Base-by-base conservation (phyloP, 1,140 invertebrate genomes). In the Brachionus manjavacas region DNA sequence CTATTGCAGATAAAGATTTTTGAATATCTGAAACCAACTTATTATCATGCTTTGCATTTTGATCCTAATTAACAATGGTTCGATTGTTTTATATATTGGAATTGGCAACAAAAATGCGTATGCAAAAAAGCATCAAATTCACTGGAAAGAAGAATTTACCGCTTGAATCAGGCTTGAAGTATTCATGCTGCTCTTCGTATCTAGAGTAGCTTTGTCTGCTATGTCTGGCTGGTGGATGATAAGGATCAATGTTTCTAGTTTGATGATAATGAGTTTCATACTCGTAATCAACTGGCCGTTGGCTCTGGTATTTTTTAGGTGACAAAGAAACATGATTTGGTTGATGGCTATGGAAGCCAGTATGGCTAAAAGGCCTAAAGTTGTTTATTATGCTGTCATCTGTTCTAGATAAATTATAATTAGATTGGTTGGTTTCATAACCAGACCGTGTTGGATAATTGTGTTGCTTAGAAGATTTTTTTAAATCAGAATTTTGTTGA, bases 371-470 rank as follows among this genome's bases (percentile, higher is more conserved):
- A 23, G 72, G 72, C 41, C 72, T 76, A 76, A 76, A 76, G 49
- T 76, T 76, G 31, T 76, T 76, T 46, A 76, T 76, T n/a, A 76
- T 28, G 49, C 11, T 28, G 28, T 76, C 72, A 25, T 76, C 72
- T 23, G n/a, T 28, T 52, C 31, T 25, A 4, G 72, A 23, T 25
- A 76, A 28, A 20, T 43, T 74, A 28, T 76, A 31, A 31, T 49
- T 49, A 28, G 25, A 35, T 28, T 31, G 35, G 35, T 70, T 70
- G 25, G 66, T 70, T 28, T 76, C 72, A 25, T 76, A 25, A 20
- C 23, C 46, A 35, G 43, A 76, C 16, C 20, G 8, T 25, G 72
- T 76, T 76, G 9, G 41, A n/a, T 23, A 72, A 39, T 41, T 39
- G 8, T 72, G 68, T 1, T 72, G 68, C 11, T 39, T 41, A 0